phyloP scores from a whole-genome alignment of 2,113 vertebrate species.

The Garra rufa region DNA sequence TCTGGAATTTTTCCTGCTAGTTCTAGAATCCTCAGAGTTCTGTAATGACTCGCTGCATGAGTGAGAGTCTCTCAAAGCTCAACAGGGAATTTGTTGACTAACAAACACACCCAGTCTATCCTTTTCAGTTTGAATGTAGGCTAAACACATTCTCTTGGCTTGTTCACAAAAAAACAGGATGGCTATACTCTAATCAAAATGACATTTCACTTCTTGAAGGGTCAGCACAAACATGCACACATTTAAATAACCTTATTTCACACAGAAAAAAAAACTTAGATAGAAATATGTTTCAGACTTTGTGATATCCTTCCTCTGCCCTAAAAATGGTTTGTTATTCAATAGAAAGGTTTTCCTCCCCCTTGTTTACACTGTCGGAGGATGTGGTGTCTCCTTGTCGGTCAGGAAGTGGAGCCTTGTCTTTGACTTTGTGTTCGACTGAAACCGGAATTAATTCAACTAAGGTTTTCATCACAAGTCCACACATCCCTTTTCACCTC shows the following conservation, averaged over 20 bases:
- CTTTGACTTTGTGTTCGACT: constrained; percentile 3
- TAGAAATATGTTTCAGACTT: neutral
- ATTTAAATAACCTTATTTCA: neutral
- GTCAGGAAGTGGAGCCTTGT: neutral
- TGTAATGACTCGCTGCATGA: constrained; percentile 40
- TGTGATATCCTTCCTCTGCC: neutral
- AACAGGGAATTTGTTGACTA: constrained; percentile 35
- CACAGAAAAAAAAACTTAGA: neutral
- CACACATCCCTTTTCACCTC: neutral
- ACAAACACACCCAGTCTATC: constrained; percentile 16
- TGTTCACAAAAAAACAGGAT: constrained; percentile 22
- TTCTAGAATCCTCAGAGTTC: constrained; percentile 46
- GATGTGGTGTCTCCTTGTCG: constrained; percentile 1
- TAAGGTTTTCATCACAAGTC: constrained; percentile 2
- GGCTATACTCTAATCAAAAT: constrained; percentile 27
- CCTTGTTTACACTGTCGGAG: constrained; percentile 1
- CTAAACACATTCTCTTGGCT: constrained; percentile 10
- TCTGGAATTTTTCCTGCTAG: constrained; percentile 39
- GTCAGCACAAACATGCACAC: neutral
- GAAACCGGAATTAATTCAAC: neutral
- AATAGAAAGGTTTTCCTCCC: neutral
- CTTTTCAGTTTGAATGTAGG: constrained; percentile 11
- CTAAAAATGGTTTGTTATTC: neutral
- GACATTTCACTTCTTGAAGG: constrained; percentile 11
- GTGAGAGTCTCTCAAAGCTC: constrained; percentile 50